Conservation (phyloP, 2,113 vertebrate genomes). For the Ammospiza nelsoni region DNA sequence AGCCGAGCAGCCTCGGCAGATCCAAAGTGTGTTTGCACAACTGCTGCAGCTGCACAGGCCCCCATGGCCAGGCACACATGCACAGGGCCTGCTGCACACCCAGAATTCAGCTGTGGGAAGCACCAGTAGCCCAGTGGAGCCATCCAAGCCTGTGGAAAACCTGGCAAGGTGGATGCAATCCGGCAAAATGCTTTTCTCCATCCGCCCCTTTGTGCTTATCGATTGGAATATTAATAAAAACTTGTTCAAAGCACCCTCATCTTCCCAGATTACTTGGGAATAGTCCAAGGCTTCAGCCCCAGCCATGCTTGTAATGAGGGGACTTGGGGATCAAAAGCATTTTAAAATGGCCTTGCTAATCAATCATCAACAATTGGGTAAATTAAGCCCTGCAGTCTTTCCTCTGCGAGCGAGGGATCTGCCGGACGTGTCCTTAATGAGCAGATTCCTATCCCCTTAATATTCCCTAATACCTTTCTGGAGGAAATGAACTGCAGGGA, state of each 20-base stretch:
- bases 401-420: neutral
- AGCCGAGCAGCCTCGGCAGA: fast-evolving
- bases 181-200: neutral
- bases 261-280: conserved; percentile 6
- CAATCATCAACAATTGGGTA: conserved; percentile 41
- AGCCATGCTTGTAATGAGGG: neutral
- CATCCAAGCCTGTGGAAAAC: neutral
- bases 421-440: conserved; percentile 41
- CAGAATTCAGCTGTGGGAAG: neutral
- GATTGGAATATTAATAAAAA: conserved; percentile 31
- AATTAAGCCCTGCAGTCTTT: conserved; percentile 62
- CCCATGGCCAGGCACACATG: fast-evolving
- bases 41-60: neutral
- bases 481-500: conserved; percentile 53
- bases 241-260: conserved; percentile 3
- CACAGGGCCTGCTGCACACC: neutral
- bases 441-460: conserved; percentile 63
- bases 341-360: conserved; percentile 54
- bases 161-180: neutral
- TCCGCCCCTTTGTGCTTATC: neutral
- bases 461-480: conserved; percentile 65
- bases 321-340: conserved; percentile 50
- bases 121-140: neutral
- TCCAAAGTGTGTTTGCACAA: neutral
- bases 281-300: neutral